These are phyloP conservation scores for Anguilla obscura DNA, from an alignment of 2,797 vertebrate genomes.

Conservation along the genomic window DNA sequence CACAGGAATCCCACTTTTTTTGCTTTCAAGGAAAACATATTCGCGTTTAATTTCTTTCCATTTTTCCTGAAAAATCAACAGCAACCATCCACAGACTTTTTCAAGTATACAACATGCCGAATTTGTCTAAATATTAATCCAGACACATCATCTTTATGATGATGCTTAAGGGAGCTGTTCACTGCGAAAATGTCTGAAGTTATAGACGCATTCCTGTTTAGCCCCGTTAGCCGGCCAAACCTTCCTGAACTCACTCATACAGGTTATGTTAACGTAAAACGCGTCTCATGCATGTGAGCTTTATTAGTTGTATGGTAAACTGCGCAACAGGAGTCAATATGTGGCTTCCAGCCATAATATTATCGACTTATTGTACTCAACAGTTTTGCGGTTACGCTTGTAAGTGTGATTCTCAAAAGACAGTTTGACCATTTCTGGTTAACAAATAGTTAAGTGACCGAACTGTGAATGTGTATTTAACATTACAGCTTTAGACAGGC, in stretches of 20 bases:
- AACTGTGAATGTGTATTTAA: neutral
- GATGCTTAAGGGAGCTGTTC: neutral
- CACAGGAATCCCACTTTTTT: slow-evolving; percentile 61
- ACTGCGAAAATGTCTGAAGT: neutral
- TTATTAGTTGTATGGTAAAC: neutral
- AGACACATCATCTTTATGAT: neutral
- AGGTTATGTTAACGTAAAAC: neutral
- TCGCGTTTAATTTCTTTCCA: neutral
- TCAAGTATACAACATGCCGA: neutral
- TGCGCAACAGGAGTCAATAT: neutral
- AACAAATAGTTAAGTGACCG: slow-evolving; percentile 15
- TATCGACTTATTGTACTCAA: neutral
- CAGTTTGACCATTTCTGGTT: slow-evolving; percentile 8
- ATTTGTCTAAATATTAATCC: neutral
- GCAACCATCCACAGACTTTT: slow-evolving; percentile 34
- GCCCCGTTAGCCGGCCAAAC: neutral
- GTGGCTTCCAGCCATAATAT: neutral
- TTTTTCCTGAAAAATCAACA: slow-evolving; percentile 3
- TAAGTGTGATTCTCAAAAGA: neutral
- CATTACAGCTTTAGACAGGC: neutral
- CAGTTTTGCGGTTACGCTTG: neutral
- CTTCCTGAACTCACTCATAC: neutral
- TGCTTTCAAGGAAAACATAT: slow-evolving; percentile 58
- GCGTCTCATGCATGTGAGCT: too few species aligned
- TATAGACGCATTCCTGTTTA: neutral